phyloP scores from a whole-genome alignment of 2,797 vertebrate species.

The Hydrocynus forskahlii region DNA sequence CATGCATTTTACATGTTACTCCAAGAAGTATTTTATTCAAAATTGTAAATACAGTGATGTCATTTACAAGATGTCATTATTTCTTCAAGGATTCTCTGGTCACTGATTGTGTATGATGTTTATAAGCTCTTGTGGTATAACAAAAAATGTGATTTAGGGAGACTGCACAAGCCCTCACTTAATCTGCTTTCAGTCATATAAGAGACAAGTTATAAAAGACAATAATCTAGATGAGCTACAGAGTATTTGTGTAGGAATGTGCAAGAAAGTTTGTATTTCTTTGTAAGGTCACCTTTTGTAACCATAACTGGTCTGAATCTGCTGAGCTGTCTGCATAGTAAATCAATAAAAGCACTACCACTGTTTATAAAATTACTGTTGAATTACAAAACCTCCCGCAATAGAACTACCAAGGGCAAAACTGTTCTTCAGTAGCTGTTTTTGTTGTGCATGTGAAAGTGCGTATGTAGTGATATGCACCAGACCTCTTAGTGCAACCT shows the following conservation, averaged over 20 bases:
- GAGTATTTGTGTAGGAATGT: neutral
- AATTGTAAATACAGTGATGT: constrained; percentile 16
- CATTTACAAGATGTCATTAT: neutral
- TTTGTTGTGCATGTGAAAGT: neutral
- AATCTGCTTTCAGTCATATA: neutral
- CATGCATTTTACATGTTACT: constrained; percentile 24
- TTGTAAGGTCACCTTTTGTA: neutral
- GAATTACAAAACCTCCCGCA: neutral
- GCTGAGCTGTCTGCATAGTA: neutral
- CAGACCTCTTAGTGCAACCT: too few species aligned
- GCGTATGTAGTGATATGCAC: too few species aligned
- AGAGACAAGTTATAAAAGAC: too few species aligned
- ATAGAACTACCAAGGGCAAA: neutral
- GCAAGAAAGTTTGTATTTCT: neutral
- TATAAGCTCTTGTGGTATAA: neutral
- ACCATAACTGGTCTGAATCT: neutral
- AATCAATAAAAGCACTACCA: neutral
- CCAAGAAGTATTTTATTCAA: neutral
- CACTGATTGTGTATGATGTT: constrained; percentile 16
- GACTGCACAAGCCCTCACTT: neutral
- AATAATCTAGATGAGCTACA: too few species aligned
- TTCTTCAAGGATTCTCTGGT: constrained; percentile 7
- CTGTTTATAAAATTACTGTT: neutral
- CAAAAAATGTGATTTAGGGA: constrained; percentile 26
- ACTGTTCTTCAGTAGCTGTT: neutral